A percentile compares a stretch with the other conserved stretches of the same genome.
These are phyloP conservation scores for Ferrisia virgata DNA, from an alignment of 2,888 invertebrate species.

Conservation along the genomic window DNA sequence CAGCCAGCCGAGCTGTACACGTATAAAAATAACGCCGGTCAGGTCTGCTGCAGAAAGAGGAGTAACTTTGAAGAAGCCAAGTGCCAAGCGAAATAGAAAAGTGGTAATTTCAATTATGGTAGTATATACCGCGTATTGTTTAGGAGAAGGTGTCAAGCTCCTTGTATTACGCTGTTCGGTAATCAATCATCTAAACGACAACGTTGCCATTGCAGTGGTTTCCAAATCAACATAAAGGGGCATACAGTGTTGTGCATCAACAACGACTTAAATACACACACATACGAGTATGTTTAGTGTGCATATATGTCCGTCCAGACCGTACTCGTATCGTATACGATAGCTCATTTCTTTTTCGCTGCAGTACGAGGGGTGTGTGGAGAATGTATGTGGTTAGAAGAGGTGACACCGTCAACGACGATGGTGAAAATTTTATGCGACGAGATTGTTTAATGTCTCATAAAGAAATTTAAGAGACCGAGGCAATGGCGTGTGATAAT, in stretches of 20 bases:
- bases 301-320: too few species aligned
- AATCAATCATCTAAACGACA: conserved; percentile 44
- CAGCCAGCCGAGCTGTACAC: not conserved
- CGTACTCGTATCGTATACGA: too few species aligned
- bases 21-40: not conserved
- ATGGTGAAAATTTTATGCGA: not conserved
- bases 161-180: conserved; percentile 42
- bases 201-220: conserved; percentile 36
- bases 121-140: conserved; percentile 31
- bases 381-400: too few species aligned
- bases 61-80: not conserved
- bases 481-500: conserved; percentile 23
- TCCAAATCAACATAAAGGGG: too few species aligned
- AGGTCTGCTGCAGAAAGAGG: not conserved
- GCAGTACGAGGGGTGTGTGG: too few species aligned
- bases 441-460: conserved; percentile 20
- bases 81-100: conserved; percentile 42
- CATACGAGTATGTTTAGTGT: too few species aligned
- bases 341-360: too few species aligned
- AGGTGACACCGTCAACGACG: not conserved
- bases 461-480: conserved; percentile 8
- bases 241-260: too few species aligned
- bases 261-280: too few species aligned
- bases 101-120: conserved; percentile 43
- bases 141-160: conserved; percentile 42